Percentiles rank a stretch among this genome's conserved stretches.
Evolutionary conservation across 1,140 invertebrate species (phyloP).

Genomic region (Carposina sasakii): DNA sequence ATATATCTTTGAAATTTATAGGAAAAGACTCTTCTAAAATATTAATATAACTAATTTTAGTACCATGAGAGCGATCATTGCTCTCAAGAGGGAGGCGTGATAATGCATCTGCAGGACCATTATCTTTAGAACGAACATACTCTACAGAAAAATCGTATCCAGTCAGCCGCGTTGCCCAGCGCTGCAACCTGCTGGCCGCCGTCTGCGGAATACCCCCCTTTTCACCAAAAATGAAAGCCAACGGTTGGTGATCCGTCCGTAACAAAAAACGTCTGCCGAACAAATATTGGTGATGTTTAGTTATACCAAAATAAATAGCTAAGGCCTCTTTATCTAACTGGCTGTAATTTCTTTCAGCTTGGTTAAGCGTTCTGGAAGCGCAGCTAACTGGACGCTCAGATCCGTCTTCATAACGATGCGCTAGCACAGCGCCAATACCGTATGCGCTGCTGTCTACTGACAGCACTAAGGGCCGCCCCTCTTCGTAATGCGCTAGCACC

Average conservation of each 20-base stretch:
- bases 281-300: constrained; percentile 1
- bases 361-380: background rate
- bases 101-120: too few relatives aligned
- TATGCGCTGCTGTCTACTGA: background rate
- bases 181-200: background rate
- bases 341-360: background rate
- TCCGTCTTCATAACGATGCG: background rate
- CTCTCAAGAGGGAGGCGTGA: background rate
- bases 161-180: background rate
- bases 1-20: too few relatives aligned
- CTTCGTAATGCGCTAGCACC: background rate
- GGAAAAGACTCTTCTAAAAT: too few relatives aligned
- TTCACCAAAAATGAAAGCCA: background rate
- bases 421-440: background rate
- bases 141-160: background rate
- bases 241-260: background rate
- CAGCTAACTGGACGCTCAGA: background rate
- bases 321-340: constrained; percentile 1
- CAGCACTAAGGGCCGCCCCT: background rate
- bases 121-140: background rate
- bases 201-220: background rate
- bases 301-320: background rate
- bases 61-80: too few relatives aligned
- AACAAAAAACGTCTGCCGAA: background rate
- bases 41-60: too few relatives aligned